phyloP scores from a whole-genome alignment of 2,113 vertebrate genomes.

The Periophthalmodon schlosseri region DNA sequence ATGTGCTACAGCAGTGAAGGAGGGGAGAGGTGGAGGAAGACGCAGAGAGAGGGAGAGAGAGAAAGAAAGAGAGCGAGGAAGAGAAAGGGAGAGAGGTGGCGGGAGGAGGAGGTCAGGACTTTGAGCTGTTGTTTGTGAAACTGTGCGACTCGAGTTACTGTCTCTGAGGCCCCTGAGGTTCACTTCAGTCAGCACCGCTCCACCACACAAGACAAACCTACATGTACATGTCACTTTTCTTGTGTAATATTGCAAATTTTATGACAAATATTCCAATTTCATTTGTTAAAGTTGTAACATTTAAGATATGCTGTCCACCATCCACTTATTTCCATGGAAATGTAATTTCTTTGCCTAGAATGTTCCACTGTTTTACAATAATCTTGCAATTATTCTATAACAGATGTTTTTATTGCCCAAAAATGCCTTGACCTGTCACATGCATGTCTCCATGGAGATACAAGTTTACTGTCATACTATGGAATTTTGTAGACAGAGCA shows the following conservation, averaged over 20 bases:
- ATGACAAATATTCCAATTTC: neutral
- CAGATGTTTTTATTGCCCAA: too few relatives aligned
- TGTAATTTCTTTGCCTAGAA: too few relatives aligned
- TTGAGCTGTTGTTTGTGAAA: constrained; percentile 49
- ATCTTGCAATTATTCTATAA: too few relatives aligned
- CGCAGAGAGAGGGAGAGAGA: constrained; percentile 13
- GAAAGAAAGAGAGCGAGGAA: neutral
- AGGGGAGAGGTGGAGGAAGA: constrained; percentile 2
- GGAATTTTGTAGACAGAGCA: too few relatives aligned
- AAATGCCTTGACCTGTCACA: too few relatives aligned
- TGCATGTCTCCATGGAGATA: too few relatives aligned
- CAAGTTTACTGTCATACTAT: too few relatives aligned
- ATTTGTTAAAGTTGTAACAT: neutral
- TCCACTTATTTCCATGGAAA: too few relatives aligned
- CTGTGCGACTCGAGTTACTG: constrained; percentile 58
- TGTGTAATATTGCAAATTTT: neutral
- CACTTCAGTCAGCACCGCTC: constrained; percentile 15
- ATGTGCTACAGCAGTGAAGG: constrained; percentile 3
- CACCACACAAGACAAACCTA: constrained; percentile 6
- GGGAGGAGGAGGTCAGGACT: constrained; percentile 26
- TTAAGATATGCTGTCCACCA: too few relatives aligned
- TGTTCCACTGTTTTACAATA: too few relatives aligned
- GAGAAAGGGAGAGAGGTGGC: neutral
- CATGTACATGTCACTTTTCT: neutral
- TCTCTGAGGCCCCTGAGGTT: constrained; percentile 28